Base-by-base conservation (phyloP, 2,888 invertebrate genomes). In the Tortricodes alternella region DNA sequence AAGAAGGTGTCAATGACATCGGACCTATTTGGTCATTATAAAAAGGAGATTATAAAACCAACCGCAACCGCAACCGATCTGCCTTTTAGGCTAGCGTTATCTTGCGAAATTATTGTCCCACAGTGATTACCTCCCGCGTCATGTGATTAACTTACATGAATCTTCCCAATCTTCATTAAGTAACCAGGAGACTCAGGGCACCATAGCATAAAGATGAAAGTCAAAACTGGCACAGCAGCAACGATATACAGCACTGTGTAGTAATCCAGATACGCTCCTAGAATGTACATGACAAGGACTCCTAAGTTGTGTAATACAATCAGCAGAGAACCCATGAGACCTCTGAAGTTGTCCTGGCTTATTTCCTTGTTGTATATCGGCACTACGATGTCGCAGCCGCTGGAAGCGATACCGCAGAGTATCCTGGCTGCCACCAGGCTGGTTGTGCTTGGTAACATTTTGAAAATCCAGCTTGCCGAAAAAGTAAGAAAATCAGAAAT, bases 181-280 rank as follows among this genome's bases (percentile, higher is more conserved):
- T 74, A 83, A 0, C 80, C 77, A n/a, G 89, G 88, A 1, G 85
- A 83, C 58, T 86, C 85, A 2, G 85, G 86, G 51, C 81, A 80
- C 55, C 71, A 75, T 8, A 78, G 29, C 73, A 87, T 76, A 13
- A 79, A 37, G 2, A 80, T 15, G 1, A 74, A 62, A 9, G 76
- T 75, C 0, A 77, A 2, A 0, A 82, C 50, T 0, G 82, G 79
- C 2, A 83, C 49, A n/a, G 68, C 65, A 1, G 83, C 16, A 1
- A 73, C 73, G 0, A 74, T 68, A 70, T 76, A 81, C 2, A 85
- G 32, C 2, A 84, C 73, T 0, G 74, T 73, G 24, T 68, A 64
- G 49, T 85, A 87, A n/a, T 75, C 68, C 34, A 83, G 58, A 53
- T 80, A 80, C 0, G 74, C 72, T 32, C 86, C 85, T 64, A 85